phyloP scores from a whole-genome alignment of 2,797 vertebrate species.

The Melanotaenia nigrans region DNA sequence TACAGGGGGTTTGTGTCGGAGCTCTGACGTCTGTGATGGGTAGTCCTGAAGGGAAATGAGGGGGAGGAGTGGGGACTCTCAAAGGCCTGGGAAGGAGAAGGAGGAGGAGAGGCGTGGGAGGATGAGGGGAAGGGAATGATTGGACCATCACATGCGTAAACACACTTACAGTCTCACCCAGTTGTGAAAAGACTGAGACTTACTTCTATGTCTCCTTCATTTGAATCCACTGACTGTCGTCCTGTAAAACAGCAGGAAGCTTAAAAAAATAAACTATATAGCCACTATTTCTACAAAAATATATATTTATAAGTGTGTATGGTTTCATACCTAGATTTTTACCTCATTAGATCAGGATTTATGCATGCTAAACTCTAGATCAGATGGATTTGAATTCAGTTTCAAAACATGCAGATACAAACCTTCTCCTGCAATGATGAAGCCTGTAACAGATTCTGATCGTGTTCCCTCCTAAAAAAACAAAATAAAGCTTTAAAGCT shows the following conservation, averaged over 20 bases:
- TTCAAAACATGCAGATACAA: conserved; percentile 17
- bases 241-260: conserved; percentile 74
- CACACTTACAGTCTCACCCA: conserved; percentile 29
- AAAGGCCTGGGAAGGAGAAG: conserved; percentile 76
- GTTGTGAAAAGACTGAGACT: conserved; percentile 34
- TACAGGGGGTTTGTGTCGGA: conserved; percentile 74
- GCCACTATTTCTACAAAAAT: fast-evolving
- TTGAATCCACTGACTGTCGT: conserved; percentile 85
- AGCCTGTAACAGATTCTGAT: conserved; percentile 68
- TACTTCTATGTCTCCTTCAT: conserved; percentile 87
- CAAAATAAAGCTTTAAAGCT: conserved; percentile 2
- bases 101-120: conserved; percentile 70
- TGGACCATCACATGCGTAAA: conserved; percentile 42
- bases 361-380: not conserved
- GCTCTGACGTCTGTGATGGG: conserved; percentile 82
- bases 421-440: conserved; percentile 81
- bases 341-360: not conserved
- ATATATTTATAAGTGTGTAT: not conserved
- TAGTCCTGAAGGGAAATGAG: conserved; percentile 78
- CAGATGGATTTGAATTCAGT: not conserved
- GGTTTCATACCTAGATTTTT: not conserved
- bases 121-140: conserved; percentile 47
- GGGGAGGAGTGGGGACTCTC: conserved; percentile 92
- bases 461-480: conserved; percentile 75
- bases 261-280: not conserved